These are phyloP conservation scores for Archilochus colubris DNA, from an alignment of 2,113 vertebrate genomes.

Conservation along the genomic window DNA sequence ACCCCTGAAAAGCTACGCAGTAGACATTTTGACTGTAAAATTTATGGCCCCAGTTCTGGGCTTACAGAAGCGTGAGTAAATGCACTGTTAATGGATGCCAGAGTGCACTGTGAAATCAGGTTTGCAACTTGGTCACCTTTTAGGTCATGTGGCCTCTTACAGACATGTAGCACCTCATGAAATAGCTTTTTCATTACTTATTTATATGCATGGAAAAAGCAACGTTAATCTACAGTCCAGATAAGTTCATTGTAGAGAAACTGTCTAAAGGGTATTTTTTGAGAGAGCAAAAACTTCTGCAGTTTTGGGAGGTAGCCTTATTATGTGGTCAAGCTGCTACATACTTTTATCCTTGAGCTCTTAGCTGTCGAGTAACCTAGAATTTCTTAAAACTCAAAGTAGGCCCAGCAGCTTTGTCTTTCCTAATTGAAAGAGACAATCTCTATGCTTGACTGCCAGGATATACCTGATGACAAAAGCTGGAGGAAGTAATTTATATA, in stretches of 20 bases:
- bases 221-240: background rate
- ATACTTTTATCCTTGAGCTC: background rate
- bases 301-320: background rate
- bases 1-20: background rate
- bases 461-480: background rate
- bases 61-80: background rate
- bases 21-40: background rate
- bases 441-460: background rate
- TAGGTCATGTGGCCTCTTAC: background rate
- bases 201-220: conserved; percentile 13
- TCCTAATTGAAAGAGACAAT: background rate
- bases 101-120: background rate
- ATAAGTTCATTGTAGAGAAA: background rate
- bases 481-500: background rate
- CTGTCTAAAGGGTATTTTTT: background rate
- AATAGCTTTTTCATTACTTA: conserved; percentile 33
- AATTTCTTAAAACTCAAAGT: background rate
- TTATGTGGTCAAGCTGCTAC: background rate
- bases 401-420: background rate
- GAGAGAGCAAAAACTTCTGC: background rate
- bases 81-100: background rate
- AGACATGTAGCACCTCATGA: background rate
- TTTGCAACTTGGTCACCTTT: conserved; percentile 1
- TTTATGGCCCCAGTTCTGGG: background rate
- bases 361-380: background rate